Percentiles rank a stretch among this genome's conserved stretches.
Conservation (phyloP, 1,140 invertebrate genomes). For the Elysia chlorotica region DNA sequence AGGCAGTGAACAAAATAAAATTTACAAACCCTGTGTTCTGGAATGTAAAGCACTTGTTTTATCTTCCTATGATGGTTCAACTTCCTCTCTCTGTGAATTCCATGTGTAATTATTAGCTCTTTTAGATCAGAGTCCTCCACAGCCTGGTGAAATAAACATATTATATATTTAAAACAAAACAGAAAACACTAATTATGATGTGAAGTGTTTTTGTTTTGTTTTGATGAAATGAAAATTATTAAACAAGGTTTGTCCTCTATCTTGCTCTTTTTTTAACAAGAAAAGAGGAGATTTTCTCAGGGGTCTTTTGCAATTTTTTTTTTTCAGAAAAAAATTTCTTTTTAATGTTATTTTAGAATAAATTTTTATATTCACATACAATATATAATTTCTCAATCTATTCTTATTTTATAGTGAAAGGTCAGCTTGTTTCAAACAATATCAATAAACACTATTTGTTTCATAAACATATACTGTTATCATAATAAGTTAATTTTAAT, state of each 20-base stretch:
- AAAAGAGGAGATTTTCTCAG: too few species aligned
- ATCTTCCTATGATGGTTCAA: conserved; percentile 43
- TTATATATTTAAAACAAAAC: neutral
- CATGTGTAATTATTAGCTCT: conserved; percentile 48
- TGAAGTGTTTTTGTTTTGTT: neutral
- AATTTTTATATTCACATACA: neutral
- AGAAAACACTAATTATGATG: neutral
- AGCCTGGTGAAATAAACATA: conserved; percentile 20
- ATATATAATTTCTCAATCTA: neutral
- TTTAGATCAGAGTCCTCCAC: conserved; percentile 45
- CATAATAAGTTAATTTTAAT: neutral
- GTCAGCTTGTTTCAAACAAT: neutral
- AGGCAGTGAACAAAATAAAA: too few species aligned
- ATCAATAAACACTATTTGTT: neutral
- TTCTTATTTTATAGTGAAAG: neutral
- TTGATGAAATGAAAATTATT: neutral
- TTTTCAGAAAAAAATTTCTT: neutral
- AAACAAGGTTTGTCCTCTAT: too few species aligned
- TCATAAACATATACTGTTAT: neutral
- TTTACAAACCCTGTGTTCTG: conserved; percentile 40
- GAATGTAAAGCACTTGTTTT: conserved; percentile 44
- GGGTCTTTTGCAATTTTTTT: too few species aligned
- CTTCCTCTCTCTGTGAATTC: conserved; percentile 52
- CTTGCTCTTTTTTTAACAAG: too few species aligned
- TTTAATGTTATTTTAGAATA: neutral